Percentiles rank a stretch among this genome's conserved stretches.
Conservation (phyloP, 2,888 invertebrate species). For the Ceraclea dissimilis region DNA sequence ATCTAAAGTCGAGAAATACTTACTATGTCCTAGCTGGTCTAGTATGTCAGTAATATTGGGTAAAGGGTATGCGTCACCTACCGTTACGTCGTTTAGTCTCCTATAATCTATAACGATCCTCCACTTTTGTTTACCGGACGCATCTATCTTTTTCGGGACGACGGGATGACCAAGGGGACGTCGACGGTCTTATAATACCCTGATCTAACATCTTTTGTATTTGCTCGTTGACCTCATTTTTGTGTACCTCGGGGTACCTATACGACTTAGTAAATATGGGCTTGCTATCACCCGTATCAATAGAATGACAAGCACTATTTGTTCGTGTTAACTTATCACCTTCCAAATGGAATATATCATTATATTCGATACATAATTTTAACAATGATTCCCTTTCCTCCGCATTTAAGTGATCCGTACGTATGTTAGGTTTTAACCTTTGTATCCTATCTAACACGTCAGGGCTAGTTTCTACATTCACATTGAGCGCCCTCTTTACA, state of each 20-base stretch:
- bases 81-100: constrained; percentile 33
- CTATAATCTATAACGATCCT: constrained; percentile 33
- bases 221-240: constrained; percentile 31
- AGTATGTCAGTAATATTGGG: constrained; percentile 33
- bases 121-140: constrained; percentile 29
- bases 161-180: constrained; percentile 28
- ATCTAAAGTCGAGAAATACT: constrained; percentile 32
- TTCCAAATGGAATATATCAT: constrained; percentile 28
- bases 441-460: constrained; percentile 10
- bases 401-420: constrained; percentile 25
- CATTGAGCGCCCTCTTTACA: not conserved
- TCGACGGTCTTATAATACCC: constrained; percentile 29
- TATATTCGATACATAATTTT: constrained; percentile 26
- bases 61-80: constrained; percentile 31
- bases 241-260: constrained; percentile 31
- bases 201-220: constrained; percentile 29
- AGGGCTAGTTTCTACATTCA: not conserved
- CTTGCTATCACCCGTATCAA: constrained; percentile 11
- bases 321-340: constrained; percentile 26
- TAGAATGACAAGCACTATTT: not conserved
- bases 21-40: constrained; percentile 31
- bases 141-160: constrained; percentile 31
- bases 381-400: constrained; percentile 25
- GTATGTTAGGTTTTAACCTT: constrained; percentile 15
- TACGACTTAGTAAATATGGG: constrained; percentile 32